Evolutionary conservation across 2,113 vertebrate genomes (phyloP).

Genomic region (Vulpes ferrilata): DNA sequence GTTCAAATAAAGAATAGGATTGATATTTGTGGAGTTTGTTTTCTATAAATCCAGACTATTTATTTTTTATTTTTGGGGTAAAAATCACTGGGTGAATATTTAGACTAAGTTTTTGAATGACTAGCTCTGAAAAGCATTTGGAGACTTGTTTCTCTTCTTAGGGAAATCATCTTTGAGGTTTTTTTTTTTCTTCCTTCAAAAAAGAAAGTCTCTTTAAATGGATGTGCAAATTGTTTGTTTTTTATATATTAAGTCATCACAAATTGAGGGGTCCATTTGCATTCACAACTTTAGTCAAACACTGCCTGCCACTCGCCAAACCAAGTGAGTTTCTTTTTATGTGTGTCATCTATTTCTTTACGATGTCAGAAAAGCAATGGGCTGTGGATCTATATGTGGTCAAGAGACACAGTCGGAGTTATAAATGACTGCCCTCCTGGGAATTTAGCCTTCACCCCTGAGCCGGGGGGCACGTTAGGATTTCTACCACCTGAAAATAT

Average conservation of each 20-base stretch:
- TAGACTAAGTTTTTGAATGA: conserved; percentile 35
- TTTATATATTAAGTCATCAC: background rate
- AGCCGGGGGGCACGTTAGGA: background rate
- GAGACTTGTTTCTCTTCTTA: background rate
- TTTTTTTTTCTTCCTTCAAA: conserved; percentile 38
- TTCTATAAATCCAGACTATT: background rate
- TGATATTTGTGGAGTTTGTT: background rate
- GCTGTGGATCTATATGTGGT: background rate
- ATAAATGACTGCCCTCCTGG: too few species aligned
- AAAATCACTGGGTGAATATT: conserved; percentile 9
- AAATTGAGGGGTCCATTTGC: background rate
- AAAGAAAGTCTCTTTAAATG: conserved; percentile 20
- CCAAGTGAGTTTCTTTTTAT: background rate
- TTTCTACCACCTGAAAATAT: background rate
- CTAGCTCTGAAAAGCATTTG: conserved; percentile 25
- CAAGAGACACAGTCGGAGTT: background rate
- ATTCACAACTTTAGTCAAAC: background rate
- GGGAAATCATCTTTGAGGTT: conserved; percentile 39
- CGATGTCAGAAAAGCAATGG: background rate
- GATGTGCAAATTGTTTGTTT: background rate
- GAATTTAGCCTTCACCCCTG: background rate
- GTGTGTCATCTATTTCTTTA: background rate
- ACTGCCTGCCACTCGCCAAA: background rate
- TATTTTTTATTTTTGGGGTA: background rate
- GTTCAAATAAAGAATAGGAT: conserved; percentile 51